These are phyloP conservation scores for Pomacea maculata DNA, from an alignment of 1,140 invertebrate genomes.

Conservation along the genomic window DNA sequence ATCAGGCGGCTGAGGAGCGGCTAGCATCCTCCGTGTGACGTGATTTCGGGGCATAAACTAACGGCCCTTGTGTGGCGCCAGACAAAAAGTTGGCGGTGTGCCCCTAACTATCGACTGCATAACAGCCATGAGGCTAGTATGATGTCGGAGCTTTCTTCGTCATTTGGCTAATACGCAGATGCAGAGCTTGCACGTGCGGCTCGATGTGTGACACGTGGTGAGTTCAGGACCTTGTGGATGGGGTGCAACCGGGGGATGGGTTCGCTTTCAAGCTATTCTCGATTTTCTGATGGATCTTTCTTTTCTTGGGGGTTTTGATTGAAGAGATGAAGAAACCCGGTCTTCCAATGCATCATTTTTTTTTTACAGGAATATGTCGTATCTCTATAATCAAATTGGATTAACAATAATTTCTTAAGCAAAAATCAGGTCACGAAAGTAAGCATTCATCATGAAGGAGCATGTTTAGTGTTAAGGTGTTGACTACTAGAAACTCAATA, in stretches of 20 bases:
- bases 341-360: background rate
- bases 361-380: too few relatives aligned
- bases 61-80: slow-evolving; percentile 6
- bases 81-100: slow-evolving; percentile 21
- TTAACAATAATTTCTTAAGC: too few relatives aligned
- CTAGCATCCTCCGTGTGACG: slow-evolving; percentile 11
- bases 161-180: slow-evolving; percentile 20
- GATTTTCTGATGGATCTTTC: background rate
- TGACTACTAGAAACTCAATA: too few relatives aligned
- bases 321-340: background rate
- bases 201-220: too few relatives aligned
- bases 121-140: background rate
- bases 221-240: background rate
- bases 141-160: background rate
- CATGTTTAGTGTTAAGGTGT: too few relatives aligned
- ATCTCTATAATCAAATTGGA: too few relatives aligned
- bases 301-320: background rate
- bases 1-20: background rate
- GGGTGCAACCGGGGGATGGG: background rate
- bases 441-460: too few relatives aligned
- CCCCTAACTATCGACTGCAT: slow-evolving; percentile 12
- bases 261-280: slow-evolving; percentile 7
- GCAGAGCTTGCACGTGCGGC: background rate
- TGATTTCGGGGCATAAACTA: slow-evolving; percentile 20
- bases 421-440: too few relatives aligned